A percentile compares a stretch with the other conserved stretches of the same genome.
Conservation (phyloP, 2,113 vertebrate species). For the Phyllopteryx taeniolatus region DNA sequence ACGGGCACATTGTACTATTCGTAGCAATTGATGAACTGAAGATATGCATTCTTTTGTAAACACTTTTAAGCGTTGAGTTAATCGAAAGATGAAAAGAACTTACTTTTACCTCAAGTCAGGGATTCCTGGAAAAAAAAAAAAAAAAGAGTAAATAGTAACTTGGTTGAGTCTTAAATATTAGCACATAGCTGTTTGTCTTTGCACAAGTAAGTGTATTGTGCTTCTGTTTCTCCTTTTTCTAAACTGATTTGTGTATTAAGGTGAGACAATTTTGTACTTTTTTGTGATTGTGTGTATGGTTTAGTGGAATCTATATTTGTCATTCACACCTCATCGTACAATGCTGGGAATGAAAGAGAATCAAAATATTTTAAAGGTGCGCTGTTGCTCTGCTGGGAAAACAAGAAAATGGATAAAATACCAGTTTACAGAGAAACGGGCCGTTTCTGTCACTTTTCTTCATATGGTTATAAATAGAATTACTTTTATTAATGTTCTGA, state of each 20-base stretch:
- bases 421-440: constrained; percentile 73
- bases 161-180: constrained; percentile 76
- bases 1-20: constrained; percentile 79
- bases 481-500: constrained; percentile 71
- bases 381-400: constrained; percentile 66
- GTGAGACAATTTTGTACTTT: constrained; percentile 79
- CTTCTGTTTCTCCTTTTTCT: constrained; percentile 77
- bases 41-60: constrained; percentile 84
- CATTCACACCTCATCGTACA: constrained; percentile 73
- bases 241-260: constrained; percentile 77
- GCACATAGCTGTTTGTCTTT: constrained; percentile 83
- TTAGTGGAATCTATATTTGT: constrained; percentile 78
- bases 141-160: constrained; percentile 67
- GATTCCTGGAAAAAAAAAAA: constrained; percentile 74
- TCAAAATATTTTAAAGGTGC: constrained; percentile 64
- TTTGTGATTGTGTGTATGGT: constrained; percentile 78
- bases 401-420: constrained; percentile 52
- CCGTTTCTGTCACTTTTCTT: constrained; percentile 66
- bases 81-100: constrained; percentile 76
- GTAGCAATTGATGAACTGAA: constrained; percentile 79
- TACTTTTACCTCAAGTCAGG: constrained; percentile 84
- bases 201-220: constrained; percentile 80
- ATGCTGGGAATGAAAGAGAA: constrained; percentile 69
- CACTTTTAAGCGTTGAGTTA: constrained; percentile 71
- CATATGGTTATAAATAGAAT: constrained; percentile 64